phyloP scores from a whole-genome alignment of 2,888 invertebrate species.

The Tenthredo distinguenda region DNA sequence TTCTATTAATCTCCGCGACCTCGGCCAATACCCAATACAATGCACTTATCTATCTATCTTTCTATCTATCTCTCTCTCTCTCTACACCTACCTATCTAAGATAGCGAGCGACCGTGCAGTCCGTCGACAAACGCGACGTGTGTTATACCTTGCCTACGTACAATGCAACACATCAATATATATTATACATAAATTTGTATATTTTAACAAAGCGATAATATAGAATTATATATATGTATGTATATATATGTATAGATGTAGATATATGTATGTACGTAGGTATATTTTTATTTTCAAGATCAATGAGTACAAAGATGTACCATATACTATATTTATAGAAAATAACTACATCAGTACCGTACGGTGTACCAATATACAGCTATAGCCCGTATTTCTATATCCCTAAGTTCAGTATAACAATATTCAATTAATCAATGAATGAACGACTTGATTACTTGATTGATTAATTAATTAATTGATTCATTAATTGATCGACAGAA shows the following conservation, averaged over 20 bases:
- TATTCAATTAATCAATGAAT: neutral
- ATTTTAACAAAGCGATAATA: too few species aligned
- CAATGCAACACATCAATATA: neutral
- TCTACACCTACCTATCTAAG: too few species aligned
- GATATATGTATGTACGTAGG: neutral
- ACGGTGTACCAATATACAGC: too few species aligned
- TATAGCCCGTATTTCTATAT: too few species aligned
- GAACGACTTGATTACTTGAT: neutral
- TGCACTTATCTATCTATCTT: neutral
- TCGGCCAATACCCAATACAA: constrained; percentile 38
- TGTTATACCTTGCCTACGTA: neutral
- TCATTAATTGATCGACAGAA: constrained; percentile 8
- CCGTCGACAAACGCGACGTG: neutral
- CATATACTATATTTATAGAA: too few species aligned
- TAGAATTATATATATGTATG: too few species aligned
- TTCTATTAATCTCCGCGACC: constrained; percentile 42
- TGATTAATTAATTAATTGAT: neutral
- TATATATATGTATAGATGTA: too few species aligned
- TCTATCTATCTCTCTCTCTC: neutral
- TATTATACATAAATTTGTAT: neutral
- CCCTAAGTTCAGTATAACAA: neutral
- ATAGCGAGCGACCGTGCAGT: neutral
- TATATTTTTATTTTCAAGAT: neutral
- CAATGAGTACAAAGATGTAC: too few species aligned
- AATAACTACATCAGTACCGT: too few species aligned